Conservation (phyloP, 2,888 invertebrate species). For the Urechis unicinctus region DNA sequence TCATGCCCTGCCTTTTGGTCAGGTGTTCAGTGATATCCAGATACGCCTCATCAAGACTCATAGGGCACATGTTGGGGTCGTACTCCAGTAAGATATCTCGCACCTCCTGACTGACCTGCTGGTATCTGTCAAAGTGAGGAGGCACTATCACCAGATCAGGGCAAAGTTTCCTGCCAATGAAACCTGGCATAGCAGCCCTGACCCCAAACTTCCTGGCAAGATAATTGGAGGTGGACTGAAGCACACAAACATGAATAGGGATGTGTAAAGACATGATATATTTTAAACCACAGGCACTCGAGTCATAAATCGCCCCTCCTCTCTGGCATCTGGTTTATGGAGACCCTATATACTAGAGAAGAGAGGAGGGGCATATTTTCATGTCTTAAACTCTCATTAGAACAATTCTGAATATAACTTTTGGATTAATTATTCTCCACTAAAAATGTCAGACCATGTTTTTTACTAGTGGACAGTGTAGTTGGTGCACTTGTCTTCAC, state of each 20-base stretch:
- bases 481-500: too few species aligned
- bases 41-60: constrained; percentile 59
- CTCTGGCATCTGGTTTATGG: too few species aligned
- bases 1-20: constrained; percentile 23
- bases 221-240: constrained; percentile 59
- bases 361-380: too few species aligned
- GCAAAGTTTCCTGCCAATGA: constrained; percentile 58
- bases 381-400: too few species aligned
- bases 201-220: constrained; percentile 58
- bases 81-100: constrained; percentile 53
- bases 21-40: constrained; percentile 56
- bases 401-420: too few species aligned
- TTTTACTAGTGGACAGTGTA: too few species aligned
- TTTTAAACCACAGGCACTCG: too few species aligned
- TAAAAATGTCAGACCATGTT: too few species aligned
- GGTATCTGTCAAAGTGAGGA: constrained; percentile 55
- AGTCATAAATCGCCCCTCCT: too few species aligned
- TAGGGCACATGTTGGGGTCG: constrained; percentile 53
- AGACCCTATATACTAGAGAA: too few species aligned
- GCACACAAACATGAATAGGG: constrained; percentile 8
- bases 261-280: neutral
- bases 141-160: constrained; percentile 56
- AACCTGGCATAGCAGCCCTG: constrained; percentile 61
- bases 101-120: constrained; percentile 48
- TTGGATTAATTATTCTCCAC: too few species aligned